Percentiles rank a stretch among this genome's conserved stretches.
Evolutionary conservation across 2,797 vertebrate species (phyloP).

Genomic region (Pseudomugil tenellus): DNA sequence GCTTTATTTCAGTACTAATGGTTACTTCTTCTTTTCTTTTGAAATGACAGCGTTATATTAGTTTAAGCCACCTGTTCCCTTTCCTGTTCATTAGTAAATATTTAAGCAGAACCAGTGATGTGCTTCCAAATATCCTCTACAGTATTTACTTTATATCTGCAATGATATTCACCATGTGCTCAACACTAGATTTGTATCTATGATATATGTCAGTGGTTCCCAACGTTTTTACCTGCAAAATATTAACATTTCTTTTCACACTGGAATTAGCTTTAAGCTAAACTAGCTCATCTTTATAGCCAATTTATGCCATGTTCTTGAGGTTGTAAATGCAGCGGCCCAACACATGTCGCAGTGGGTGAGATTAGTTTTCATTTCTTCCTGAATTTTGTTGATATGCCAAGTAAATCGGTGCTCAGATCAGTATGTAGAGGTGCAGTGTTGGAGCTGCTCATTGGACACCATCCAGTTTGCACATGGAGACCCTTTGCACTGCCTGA

Average conservation of each 20-base stretch:
- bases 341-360: background rate
- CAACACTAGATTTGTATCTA: background rate
- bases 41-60: background rate
- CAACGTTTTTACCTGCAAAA: background rate
- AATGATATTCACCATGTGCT: slow-evolving; percentile 8
- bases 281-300: background rate
- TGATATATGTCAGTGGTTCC: background rate
- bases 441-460: too few relatives aligned
- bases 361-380: background rate
- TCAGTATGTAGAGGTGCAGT: background rate
- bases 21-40: background rate
- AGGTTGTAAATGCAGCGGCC: background rate
- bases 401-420: background rate
- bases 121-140: slow-evolving; percentile 78
- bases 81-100: background rate
- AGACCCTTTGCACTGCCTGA: background rate
- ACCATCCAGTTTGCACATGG: background rate
- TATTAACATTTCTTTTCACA: background rate
- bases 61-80: background rate
- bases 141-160: slow-evolving; percentile 29
- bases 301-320: background rate
- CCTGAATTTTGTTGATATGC: background rate
- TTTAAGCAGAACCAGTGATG: slow-evolving; percentile 38
- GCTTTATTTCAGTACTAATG: background rate
- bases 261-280: background rate